Conservation (phyloP, 2,113 vertebrate species). For the Monopterus albus region DNA sequence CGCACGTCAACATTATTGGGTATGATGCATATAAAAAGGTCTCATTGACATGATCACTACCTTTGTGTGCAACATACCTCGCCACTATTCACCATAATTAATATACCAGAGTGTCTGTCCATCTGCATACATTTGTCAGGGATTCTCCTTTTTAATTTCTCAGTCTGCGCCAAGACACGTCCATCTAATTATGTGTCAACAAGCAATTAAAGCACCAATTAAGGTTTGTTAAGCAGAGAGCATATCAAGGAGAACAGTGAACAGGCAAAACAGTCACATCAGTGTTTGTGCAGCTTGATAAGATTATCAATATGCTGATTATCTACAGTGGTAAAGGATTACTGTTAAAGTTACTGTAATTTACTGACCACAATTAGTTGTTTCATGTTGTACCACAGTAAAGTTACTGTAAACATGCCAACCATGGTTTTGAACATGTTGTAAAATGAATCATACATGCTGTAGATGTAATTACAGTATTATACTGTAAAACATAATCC, state of each 20-base stretch:
- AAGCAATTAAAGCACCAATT: slow-evolving; percentile 70
- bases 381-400: neutral
- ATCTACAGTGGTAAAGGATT: neutral
- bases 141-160: slow-evolving; percentile 69
- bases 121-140: slow-evolving; percentile 54
- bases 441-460: no score
- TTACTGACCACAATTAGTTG: neutral
- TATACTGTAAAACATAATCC: no score
- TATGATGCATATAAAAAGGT: neutral
- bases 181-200: slow-evolving; percentile 66
- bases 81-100: slow-evolving; percentile 41
- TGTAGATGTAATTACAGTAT: no score
- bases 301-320: slow-evolving; percentile 37
- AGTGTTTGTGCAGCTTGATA: slow-evolving; percentile 23
- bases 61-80: slow-evolving; percentile 35
- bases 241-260: slow-evolving; percentile 45
- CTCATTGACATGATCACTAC: slow-evolving; percentile 8
- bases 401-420: neutral
- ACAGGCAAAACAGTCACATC: slow-evolving; percentile 14
- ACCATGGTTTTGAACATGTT: no score
- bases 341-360: neutral
- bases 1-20: neutral
- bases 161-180: slow-evolving; percentile 48
- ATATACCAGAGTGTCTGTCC: slow-evolving; percentile 13
- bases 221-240: slow-evolving; percentile 52